These are phyloP conservation scores for Morus bassanus DNA, from an alignment of 2,797 vertebrate species.

Conservation along the genomic window DNA sequence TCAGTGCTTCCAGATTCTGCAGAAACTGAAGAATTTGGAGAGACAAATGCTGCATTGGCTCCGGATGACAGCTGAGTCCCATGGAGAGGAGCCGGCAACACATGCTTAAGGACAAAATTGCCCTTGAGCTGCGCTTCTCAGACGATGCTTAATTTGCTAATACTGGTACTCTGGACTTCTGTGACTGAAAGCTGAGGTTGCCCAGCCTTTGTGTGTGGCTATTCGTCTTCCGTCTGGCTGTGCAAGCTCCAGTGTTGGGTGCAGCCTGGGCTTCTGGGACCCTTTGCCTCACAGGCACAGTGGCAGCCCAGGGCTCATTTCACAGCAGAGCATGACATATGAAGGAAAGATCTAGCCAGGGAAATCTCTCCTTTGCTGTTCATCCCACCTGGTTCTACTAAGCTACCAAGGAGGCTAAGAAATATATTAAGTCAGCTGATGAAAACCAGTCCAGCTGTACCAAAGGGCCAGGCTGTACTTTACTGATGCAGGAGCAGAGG, in stretches of 20 bases:
- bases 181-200: neutral
- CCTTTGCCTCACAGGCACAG: neutral
- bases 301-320: neutral
- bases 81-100: neutral
- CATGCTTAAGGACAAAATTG: neutral
- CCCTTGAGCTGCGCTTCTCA: neutral
- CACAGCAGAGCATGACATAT: neutral
- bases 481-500: neutral
- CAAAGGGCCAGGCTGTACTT: neutral
- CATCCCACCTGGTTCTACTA: neutral
- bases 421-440: neutral
- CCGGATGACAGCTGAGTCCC: neutral
- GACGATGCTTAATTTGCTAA: neutral
- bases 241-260: neutral
- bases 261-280: neutral
- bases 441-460: neutral
- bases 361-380: neutral
- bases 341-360: neutral
- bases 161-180: neutral
- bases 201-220: neutral
- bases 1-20: neutral
- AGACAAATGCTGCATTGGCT: neutral
- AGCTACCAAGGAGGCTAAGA: neutral
- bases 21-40: neutral
- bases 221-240: neutral